Conservation (phyloP, 1,140 invertebrate species). For the Drosophila ananassae region DNA sequence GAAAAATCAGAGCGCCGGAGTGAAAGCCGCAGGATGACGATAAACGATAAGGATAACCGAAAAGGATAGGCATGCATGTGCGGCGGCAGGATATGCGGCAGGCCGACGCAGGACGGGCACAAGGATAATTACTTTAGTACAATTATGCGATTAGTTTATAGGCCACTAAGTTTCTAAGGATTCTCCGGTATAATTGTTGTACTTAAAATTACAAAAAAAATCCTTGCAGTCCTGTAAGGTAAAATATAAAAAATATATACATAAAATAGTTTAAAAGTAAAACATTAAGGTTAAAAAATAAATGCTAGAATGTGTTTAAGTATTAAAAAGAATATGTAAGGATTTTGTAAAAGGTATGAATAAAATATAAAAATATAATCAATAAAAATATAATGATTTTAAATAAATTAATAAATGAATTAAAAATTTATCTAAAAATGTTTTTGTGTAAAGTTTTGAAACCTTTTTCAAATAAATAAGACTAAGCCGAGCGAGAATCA, state of each 20-base stretch:
- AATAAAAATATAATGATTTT: too few relatives aligned
- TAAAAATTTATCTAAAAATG: too few relatives aligned
- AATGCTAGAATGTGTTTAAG: not conserved
- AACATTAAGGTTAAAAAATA: too few relatives aligned
- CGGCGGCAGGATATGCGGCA: conserved; percentile 28
- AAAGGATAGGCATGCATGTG: conserved; percentile 13
- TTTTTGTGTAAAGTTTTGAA: too few relatives aligned
- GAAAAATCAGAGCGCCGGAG: conserved; percentile 67
- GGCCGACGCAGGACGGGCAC: conserved; percentile 28
- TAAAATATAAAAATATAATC: too few relatives aligned
- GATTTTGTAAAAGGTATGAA: too few relatives aligned
- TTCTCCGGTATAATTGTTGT: conserved; percentile 57
- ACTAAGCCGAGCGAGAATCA: too few relatives aligned
- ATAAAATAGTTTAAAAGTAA: not conserved
- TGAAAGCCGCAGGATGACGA: conserved; percentile 23
- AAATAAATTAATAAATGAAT: too few relatives aligned
- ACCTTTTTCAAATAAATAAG: too few relatives aligned
- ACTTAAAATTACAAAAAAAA: conserved; percentile 21
- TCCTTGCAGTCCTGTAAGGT: not conserved
- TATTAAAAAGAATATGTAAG: not conserved
- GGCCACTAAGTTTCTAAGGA: conserved; percentile 72
- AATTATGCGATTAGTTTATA: conserved; percentile 82
- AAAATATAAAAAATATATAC: conserved; percentile 1
- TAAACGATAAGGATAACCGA: not conserved
- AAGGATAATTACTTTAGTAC: conserved; percentile 77